Evolutionary conservation across 2,797 vertebrate species (phyloP).

Genomic region (Monodelphis domestica): DNA sequence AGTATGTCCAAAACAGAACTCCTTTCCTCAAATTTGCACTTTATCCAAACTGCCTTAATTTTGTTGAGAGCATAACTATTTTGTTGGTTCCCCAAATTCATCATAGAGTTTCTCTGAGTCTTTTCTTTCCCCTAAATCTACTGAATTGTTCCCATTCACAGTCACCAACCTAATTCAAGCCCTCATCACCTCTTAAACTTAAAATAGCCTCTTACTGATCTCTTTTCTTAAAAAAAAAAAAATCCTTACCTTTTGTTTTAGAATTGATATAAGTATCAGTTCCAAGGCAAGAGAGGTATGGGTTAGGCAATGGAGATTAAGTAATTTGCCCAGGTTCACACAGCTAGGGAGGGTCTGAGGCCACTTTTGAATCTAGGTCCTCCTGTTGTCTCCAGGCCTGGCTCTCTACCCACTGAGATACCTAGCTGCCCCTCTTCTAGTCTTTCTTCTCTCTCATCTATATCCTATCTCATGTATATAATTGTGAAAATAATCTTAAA

Average conservation of each 20-base stretch:
- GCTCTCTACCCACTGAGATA: too few species aligned
- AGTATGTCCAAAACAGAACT: background rate
- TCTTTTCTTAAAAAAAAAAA: too few species aligned
- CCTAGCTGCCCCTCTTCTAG: too few species aligned
- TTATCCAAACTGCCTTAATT: background rate
- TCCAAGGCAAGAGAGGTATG: too few species aligned
- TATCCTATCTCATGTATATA: background rate
- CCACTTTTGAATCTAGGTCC: too few species aligned
- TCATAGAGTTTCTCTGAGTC: background rate
- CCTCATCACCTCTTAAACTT: background rate
- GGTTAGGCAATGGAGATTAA: too few species aligned
- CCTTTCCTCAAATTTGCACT: background rate
- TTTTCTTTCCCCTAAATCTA: background rate
- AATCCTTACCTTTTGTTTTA: too few species aligned
- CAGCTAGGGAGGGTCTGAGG: too few species aligned
- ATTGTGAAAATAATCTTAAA: background rate
- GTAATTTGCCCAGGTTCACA: too few species aligned
- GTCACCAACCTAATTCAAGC: background rate
- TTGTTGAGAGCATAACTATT: background rate
- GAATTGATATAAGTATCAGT: too few species aligned
- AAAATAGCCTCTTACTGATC: too few species aligned
- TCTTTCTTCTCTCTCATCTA: background rate
- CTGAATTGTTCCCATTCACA: background rate
- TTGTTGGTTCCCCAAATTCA: background rate
- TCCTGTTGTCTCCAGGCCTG: too few species aligned